phyloP scores from a whole-genome alignment of 2,797 vertebrate species.

The Urophycis tenuis region DNA sequence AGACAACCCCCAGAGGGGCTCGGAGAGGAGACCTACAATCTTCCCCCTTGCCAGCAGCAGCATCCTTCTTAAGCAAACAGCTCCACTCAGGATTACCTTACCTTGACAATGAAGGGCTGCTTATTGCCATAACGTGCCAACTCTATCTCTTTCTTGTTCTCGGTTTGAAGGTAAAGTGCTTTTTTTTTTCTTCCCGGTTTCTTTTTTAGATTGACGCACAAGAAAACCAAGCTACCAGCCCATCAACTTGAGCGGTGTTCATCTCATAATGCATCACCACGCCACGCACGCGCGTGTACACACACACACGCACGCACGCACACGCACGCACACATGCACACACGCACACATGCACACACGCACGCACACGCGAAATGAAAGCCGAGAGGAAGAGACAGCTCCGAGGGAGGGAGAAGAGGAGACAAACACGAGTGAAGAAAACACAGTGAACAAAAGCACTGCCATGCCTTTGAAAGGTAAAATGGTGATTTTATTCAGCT shows the following conservation, averaged over 20 bases:
- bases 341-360: background rate
- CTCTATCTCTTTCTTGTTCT: constrained; percentile 20
- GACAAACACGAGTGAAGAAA: background rate
- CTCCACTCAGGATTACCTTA: constrained; percentile 52
- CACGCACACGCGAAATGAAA: background rate
- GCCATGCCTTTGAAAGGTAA: constrained; percentile 20
- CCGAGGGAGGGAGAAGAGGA: background rate
- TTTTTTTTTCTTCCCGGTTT: constrained; percentile 6
- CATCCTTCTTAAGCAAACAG: constrained; percentile 67
- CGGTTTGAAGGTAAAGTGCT: constrained; percentile 9
- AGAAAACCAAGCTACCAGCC: background rate
- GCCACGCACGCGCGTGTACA: background rate
- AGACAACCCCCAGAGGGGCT: constrained; percentile 54
- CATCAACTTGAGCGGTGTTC: background rate
- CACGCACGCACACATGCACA: background rate
- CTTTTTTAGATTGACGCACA: background rate
- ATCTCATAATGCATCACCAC: background rate
- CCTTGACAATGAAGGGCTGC: constrained; percentile 51
- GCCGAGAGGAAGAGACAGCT: background rate
- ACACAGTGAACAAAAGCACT: background rate
- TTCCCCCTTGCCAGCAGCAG: constrained; percentile 53
- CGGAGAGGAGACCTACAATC: constrained; percentile 60
- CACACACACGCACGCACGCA: background rate
- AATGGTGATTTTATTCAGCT: constrained; percentile 30
- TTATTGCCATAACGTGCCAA: constrained; percentile 49